These are phyloP conservation scores for Atractosteus spatula DNA, from an alignment of 2,113 vertebrate genomes.

Conservation along the genomic window DNA sequence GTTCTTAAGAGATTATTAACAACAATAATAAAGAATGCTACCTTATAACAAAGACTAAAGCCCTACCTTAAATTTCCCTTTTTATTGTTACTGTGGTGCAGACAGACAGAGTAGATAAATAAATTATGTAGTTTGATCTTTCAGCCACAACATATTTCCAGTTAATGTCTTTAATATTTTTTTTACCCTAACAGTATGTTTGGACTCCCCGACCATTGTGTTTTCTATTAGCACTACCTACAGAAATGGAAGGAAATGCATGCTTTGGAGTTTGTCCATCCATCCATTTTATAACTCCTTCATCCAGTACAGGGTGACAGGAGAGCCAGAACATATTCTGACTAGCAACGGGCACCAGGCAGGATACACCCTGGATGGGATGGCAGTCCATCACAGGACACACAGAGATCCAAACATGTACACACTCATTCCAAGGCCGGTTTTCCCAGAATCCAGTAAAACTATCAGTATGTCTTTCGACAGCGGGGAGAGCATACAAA, in stretches of 20 bases:
- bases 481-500: too few relatives aligned
- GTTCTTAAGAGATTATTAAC: not conserved
- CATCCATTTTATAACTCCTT: too few relatives aligned
- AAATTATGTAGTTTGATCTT: not conserved
- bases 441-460: too few relatives aligned
- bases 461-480: too few relatives aligned
- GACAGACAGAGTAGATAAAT: not conserved
- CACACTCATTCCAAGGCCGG: too few relatives aligned
- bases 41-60: not conserved
- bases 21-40: not conserved
- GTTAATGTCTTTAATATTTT: not conserved
- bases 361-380: not conserved
- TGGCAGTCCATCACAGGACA: too few relatives aligned
- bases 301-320: too few relatives aligned
- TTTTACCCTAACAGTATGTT: too few relatives aligned
- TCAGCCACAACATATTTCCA: not conserved
- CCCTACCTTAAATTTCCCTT: not conserved
- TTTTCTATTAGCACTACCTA: not conserved
- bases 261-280: not conserved
- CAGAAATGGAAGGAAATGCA: not conserved
- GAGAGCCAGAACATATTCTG: not conserved
- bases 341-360: not conserved
- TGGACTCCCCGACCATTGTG: not conserved
- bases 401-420: too few relatives aligned
- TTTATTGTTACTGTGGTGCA: not conserved